These are phyloP conservation scores for Apis cerana DNA, from an alignment of 1,140 invertebrate species.

Conservation along the genomic window DNA sequence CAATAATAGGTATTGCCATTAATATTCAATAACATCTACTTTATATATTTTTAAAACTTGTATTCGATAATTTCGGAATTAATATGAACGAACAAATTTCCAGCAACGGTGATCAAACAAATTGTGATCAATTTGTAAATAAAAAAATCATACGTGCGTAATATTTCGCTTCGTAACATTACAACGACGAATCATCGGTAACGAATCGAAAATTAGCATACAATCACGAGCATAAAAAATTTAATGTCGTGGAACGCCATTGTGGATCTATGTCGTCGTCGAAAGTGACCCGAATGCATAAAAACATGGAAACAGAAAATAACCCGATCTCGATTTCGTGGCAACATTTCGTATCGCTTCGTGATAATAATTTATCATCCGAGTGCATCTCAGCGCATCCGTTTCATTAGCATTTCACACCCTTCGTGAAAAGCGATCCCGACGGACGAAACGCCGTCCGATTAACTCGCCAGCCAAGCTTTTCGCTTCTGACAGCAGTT, in stretches of 20 bases:
- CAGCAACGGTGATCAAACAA: background rate
- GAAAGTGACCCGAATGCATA: conserved; percentile 22
- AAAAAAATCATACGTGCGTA: too few relatives aligned
- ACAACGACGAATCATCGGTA: background rate
- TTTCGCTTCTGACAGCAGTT: background rate
- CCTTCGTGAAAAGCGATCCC: too few relatives aligned
- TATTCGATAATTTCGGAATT: too few relatives aligned
- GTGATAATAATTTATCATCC: too few relatives aligned
- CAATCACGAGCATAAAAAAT: conserved; percentile 22
- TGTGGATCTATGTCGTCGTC: conserved; percentile 2
- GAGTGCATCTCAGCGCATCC: too few relatives aligned
- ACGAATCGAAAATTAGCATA: background rate
- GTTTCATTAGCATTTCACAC: too few relatives aligned
- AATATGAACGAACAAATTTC: background rate
- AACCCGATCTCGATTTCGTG: conserved; percentile 51
- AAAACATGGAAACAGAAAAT: conserved; percentile 28
- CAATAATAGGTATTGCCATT: too few relatives aligned
- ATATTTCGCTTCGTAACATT: background rate
- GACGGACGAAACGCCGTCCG: background rate
- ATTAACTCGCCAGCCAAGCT: background rate
- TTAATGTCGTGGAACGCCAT: conserved; percentile 8
- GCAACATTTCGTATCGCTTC: background rate
- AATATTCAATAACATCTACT: too few relatives aligned
- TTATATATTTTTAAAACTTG: too few relatives aligned
- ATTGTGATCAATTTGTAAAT: background rate